Conservation (phyloP, 1,140 invertebrate genomes). For the Cydia pomonella region DNA sequence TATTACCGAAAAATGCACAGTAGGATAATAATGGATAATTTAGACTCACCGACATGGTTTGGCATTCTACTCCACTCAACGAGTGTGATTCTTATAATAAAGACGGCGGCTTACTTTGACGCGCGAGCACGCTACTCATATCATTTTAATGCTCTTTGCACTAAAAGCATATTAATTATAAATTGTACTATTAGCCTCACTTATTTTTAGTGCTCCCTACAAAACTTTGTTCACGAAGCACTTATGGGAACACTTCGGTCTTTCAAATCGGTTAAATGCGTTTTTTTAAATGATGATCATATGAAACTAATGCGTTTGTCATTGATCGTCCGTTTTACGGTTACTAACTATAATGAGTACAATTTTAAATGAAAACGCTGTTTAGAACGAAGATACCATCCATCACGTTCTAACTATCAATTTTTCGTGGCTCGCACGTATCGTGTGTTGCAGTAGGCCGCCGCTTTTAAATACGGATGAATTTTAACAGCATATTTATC, state of each 20-base stretch:
- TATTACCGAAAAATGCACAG: constrained; percentile 43
- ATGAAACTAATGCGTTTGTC: background rate
- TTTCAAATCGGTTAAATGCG: no score
- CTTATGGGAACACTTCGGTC: no score
- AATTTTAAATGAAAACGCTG: background rate
- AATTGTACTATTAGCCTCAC: no score
- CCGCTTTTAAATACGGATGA: no score
- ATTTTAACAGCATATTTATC: no score
- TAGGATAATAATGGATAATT: constrained; percentile 41
- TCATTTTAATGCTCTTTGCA: background rate
- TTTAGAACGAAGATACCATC: background rate
- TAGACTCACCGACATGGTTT: constrained; percentile 6
- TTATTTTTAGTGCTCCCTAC: no score
- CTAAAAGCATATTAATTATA: no score
- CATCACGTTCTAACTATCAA: no score
- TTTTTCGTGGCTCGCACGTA: background rate
- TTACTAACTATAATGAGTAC: background rate
- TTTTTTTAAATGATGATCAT: no score
- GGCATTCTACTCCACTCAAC: constrained; percentile 16
- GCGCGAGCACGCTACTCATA: background rate
- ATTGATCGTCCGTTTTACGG: background rate
- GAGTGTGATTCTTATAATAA: background rate
- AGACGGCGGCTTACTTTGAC: background rate
- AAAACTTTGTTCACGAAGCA: no score
- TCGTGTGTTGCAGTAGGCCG: background rate